These are phyloP conservation scores for Harpagifer antarcticus DNA, from an alignment of 2,797 vertebrate genomes.

Conservation along the genomic window DNA sequence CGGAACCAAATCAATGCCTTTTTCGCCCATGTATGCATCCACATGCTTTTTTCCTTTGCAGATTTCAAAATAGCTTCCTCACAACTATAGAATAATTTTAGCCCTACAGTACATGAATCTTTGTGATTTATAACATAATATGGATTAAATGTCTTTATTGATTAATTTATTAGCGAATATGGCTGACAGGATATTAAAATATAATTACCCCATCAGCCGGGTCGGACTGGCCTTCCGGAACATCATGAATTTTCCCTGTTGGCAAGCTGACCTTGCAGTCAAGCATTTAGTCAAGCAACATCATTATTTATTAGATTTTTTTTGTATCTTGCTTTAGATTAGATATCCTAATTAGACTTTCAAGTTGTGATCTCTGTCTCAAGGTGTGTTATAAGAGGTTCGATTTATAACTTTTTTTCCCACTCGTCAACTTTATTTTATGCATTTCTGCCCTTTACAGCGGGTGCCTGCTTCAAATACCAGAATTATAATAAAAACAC, in stretches of 20 bases:
- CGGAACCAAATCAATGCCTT: constrained; percentile 1
- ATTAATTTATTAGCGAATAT: constrained; percentile 12
- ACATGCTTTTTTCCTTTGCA: neutral
- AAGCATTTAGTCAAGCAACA: constrained; percentile 15
- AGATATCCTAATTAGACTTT: neutral
- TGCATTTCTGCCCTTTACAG: neutral
- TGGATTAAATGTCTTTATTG: neutral
- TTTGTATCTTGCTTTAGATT: neutral
- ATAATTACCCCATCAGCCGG: constrained; percentile 10
- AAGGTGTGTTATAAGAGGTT: neutral
- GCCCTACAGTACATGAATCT: no score
- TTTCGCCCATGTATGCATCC: neutral
- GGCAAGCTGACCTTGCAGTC: constrained; percentile 14
- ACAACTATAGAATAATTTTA: no score
- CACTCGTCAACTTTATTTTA: neutral
- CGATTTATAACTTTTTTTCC: neutral
- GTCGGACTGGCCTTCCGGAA: constrained; percentile 16
- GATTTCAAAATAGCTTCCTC: neutral
- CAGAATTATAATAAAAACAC: neutral
- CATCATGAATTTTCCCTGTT: constrained; percentile 18
- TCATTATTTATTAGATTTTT: neutral
- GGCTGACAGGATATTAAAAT: neutral
- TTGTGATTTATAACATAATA: neutral
- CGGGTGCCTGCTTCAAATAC: neutral
- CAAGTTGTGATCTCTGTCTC: neutral